Conservation (phyloP, 2,797 vertebrate genomes). For the Halcyon smyrnensis region DNA sequence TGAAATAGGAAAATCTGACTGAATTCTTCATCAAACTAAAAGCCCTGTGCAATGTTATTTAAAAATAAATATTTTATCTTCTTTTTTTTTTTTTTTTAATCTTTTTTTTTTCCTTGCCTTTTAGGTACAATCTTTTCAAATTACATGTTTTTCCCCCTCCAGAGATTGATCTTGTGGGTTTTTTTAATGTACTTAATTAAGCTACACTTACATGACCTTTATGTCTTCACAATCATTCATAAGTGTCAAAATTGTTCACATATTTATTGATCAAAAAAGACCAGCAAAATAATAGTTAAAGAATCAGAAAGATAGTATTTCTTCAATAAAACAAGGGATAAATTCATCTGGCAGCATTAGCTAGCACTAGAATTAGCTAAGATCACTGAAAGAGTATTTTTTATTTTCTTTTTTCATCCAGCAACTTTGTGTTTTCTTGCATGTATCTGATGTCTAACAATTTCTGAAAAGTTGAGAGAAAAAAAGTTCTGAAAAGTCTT, state of each 20-base stretch:
- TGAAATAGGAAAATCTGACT: not conserved
- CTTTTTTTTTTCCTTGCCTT: not conserved
- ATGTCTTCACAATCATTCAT: not conserved
- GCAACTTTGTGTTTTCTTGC: not conserved
- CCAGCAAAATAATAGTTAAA: not conserved
- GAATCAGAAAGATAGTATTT: not conserved
- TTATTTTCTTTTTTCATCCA: not conserved
- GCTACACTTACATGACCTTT: not conserved
- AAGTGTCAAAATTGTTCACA: not conserved
- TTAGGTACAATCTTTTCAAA: not conserved
- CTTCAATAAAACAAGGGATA: not conserved
- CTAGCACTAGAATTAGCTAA: not conserved
- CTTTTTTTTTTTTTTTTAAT: not conserved
- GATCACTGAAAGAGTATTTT: not conserved
- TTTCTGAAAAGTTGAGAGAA: not conserved
- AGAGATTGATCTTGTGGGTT: no score
- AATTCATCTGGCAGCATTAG: not conserved
- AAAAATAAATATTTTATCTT: not conserved
- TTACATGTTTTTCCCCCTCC: rapidly evolving
- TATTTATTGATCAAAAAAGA: not conserved
- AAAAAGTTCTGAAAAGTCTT: not conserved
- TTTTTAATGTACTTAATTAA: not conserved
- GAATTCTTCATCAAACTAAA: not conserved
- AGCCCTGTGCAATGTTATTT: not conserved
- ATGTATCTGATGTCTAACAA: not conserved